A percentile compares a stretch with the other conserved stretches of the same genome.
Conservation (phyloP, 2,888 invertebrate species). For the Pterostichus niger region DNA sequence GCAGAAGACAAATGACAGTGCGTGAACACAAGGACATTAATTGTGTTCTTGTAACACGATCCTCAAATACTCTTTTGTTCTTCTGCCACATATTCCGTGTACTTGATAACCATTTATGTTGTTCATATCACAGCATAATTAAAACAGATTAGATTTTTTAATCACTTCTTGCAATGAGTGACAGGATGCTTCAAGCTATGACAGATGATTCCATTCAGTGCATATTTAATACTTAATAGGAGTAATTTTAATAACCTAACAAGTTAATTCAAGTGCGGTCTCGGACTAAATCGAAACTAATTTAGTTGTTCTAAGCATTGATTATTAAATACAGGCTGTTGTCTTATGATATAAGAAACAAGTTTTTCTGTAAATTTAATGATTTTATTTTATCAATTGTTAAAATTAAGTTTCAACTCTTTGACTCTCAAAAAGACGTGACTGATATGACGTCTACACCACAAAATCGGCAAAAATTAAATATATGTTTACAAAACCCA, state of each 20-base stretch:
- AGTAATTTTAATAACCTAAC: conserved; percentile 28
- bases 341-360: no score
- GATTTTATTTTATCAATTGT: no score
- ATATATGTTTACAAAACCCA: no score
- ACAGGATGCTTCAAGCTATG: conserved; percentile 6
- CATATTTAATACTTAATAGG: conserved; percentile 25
- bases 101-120: conserved; percentile 16
- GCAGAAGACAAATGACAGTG: conserved; percentile 41
- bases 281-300: no score
- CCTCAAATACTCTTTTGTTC: conserved; percentile 24
- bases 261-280: background rate
- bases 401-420: no score
- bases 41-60: conserved; percentile 30
- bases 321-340: no score
- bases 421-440: no score
- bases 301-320: no score
- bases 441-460: no score
- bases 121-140: conserved; percentile 43
- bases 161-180: conserved; percentile 40
- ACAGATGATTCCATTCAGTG: conserved; percentile 23
- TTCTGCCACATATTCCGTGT: background rate
- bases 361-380: no score
- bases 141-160: conserved; percentile 41
- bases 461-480: no score
- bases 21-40: conserved; percentile 29